Evolutionary conservation across 2,113 vertebrate species (phyloP), one percentile per base, ranked within the genome.

Genomic region (Psittacula cyanocephala): DNA sequence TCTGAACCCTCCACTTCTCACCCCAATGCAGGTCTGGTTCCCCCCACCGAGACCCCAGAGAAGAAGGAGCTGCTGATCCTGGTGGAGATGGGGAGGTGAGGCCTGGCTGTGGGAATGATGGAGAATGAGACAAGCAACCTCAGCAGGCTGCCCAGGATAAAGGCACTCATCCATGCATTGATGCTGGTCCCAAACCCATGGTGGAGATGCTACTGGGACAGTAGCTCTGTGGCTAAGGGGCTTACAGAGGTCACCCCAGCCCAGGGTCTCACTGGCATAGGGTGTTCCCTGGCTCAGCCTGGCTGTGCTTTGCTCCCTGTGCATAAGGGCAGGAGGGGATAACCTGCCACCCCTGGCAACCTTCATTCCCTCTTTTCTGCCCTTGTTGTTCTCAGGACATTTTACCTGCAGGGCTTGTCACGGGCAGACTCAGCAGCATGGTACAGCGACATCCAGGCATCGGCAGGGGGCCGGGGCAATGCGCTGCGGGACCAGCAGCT

Each of bases 41-140:
- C 98, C 3, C 97, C 99, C 76, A 91, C 78, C 0, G 99, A 99
- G 14, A 98, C 98, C 52, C 97, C 98, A 3, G 99, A 99, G 88
- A 99, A 99, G 97, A 99, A 98, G 92, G 99, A 99, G 77, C 97
- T 99, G 94, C 97, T 99, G 94, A 97, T 99, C 28, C 95, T 99
- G 60, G 99, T 99, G 67, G 99, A 99, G 91, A 99, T 98, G 94
- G 99, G 99, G 95, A 98, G 99, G 99, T 99, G 92, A 98, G 98
- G 70, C 47, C 59, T 49, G 49, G 17, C 33, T 0, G 0, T 4
- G 8, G 28, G 31, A 43, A 24, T 17, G 28, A 4, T 37, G n/a
- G 24, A 17, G 15, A 86, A 11, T 10, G 41, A 59, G 12, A 28
- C 46, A 25, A 44, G 68, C 15, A 7, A 25, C 6, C 12, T 44